Base-by-base conservation (phyloP, 2,797 vertebrate species). In the Karalla daura region DNA sequence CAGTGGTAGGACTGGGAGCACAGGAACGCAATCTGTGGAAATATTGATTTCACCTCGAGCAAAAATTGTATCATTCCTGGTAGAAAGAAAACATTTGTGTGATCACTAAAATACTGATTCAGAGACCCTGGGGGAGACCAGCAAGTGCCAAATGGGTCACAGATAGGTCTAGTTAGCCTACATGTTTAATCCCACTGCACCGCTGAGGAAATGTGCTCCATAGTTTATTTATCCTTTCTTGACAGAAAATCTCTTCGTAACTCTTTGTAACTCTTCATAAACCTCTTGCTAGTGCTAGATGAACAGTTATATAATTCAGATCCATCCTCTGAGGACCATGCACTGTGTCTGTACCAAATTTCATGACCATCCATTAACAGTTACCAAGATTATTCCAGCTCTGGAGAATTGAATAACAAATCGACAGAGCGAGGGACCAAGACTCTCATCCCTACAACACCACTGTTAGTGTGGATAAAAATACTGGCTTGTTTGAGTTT, bases 81-180 rank as follows among this genome's bases (percentile, higher is more conserved):
- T 49, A 50, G 30, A 59, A 30, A 35, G 28, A 35, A 55, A 41
- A 50, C 27, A 66, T 49, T 39, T 37, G 36, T 33, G 12, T 13
- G 53, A 58, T 49, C 27, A 41, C n/a, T 41, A 20, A 40, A 49
- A 49, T 33, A 41, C 52, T 56, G 36, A 56, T 40, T 15, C 52
- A 40, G 25, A 35, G 30, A 5, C 23, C 21, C 28, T 53, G n/a
- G 9, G 10, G 61, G 23, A 44, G 12, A 33, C 9, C 4, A 6
- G 1, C 35, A 56, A 32, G 20, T 53, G 27, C 13, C 41, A 14
- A 36, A 35, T 27, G 28, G n/a, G 21, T 27, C 6, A 30, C 14
- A 30, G 21, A 37, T 18, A 17, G 39, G 47, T 32, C 18, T 8
- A 11, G 4, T 51, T 36, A 50, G 5, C 6, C 7, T 45, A 2